A percentile compares a stretch with the other conserved stretches of the same genome.
Evolutionary conservation across 2,888 invertebrate species (phyloP).

Genomic region (Caenorhabditis becei): DNA sequence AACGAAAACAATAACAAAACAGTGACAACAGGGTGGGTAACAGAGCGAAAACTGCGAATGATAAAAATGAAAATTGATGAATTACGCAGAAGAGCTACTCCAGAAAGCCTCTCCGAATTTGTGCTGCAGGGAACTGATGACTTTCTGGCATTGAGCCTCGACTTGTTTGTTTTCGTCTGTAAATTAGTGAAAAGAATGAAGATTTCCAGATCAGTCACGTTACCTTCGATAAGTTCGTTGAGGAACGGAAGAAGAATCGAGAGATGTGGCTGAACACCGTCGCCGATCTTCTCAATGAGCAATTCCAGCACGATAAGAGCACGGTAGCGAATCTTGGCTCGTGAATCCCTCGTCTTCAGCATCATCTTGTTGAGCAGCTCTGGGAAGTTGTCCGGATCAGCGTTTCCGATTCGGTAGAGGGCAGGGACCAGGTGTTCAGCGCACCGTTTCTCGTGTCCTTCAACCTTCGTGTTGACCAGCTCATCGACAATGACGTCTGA

Average conservation of each 20-base stretch:
- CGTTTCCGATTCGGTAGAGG: slow-evolving; percentile 68
- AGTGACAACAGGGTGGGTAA: slow-evolving; percentile 1
- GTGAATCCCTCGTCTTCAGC: slow-evolving; percentile 67
- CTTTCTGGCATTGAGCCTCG: slow-evolving; percentile 74
- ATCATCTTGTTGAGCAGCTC: slow-evolving; percentile 69
- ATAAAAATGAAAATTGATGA: slow-evolving; percentile 29
- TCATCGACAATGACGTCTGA: slow-evolving; percentile 72
- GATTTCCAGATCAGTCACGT: background rate
- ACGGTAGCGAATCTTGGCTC: slow-evolving; percentile 71
- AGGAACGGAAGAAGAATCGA: slow-evolving; percentile 76
- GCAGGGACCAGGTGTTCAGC: slow-evolving; percentile 68
- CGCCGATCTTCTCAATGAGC: slow-evolving; percentile 74
- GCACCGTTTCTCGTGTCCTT: slow-evolving; percentile 78
- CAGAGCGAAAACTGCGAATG: slow-evolving; percentile 4
- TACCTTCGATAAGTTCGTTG: slow-evolving; percentile 76
- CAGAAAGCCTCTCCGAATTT: slow-evolving; percentile 74
- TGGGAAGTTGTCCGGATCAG: slow-evolving; percentile 63
- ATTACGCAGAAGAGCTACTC: slow-evolving; percentile 44
- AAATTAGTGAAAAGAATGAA: slow-evolving; percentile 22
- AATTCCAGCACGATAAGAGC: slow-evolving; percentile 75
- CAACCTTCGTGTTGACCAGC: slow-evolving; percentile 74
- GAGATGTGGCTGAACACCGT: slow-evolving; percentile 75
- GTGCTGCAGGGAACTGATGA: slow-evolving; percentile 71
- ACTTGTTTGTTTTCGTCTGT: slow-evolving; percentile 77
- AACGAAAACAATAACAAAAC: slow-evolving; percentile 8